Conservation (phyloP, 2,113 vertebrate species). For the Sorex fumeus region DNA sequence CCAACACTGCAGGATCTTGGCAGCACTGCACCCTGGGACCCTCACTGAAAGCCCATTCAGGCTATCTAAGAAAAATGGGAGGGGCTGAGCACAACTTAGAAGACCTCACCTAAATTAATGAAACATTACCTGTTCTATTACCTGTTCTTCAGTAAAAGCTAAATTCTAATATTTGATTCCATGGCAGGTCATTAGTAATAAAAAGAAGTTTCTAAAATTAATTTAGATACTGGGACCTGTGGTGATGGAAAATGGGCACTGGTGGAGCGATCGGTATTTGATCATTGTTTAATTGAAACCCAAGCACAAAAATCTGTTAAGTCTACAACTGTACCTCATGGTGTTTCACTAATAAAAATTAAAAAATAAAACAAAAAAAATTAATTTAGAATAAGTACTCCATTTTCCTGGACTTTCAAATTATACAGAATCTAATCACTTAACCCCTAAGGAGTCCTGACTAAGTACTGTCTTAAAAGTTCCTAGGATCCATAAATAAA, state of each 20-base stretch:
- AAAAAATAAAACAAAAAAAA: no score
- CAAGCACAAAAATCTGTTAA: no score
- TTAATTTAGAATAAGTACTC: constrained; percentile 18
- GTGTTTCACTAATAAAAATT: no score
- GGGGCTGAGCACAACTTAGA: not conserved
- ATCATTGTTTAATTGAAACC: no score
- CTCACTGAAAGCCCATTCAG: no score
- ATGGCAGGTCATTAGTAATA: constrained; percentile 8
- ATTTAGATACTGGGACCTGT: no score
- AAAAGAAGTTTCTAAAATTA: constrained; percentile 69
- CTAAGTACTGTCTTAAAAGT: constrained; percentile 67
- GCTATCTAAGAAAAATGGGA: no score
- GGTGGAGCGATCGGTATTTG: no score
- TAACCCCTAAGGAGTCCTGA: constrained; percentile 43
- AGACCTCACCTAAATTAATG: constrained; percentile 25
- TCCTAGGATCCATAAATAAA: constrained; percentile 80
- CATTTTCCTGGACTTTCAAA: constrained; percentile 61
- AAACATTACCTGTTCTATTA: not conserved
- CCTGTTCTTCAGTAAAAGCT: not conserved
- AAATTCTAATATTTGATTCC: constrained; percentile 1
- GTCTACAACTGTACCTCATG: no score
- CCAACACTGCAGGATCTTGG: no score
- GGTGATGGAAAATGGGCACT: no score
- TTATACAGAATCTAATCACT: not conserved
- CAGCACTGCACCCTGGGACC: no score